Base-by-base conservation (phyloP, 35 echinoderm and acorn worm genomes). In the Ophiothrix spiculata region DNA sequence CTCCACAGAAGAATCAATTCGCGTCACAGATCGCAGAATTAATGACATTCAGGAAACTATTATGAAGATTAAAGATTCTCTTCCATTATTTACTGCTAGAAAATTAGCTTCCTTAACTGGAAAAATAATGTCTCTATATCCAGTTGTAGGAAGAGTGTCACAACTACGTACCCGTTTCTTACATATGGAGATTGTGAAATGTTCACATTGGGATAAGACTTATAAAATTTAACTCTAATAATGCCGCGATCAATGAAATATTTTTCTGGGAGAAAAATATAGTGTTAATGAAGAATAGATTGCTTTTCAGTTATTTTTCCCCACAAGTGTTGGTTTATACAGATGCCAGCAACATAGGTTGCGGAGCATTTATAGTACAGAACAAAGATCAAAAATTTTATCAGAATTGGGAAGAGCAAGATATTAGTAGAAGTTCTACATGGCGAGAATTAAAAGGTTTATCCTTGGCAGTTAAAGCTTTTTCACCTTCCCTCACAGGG, bases 371-470 rank as follows among this genome's bases (percentile, higher is more conserved):
- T 8, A 54, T 21, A 8, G 45, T 21, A 54, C 45, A 54, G 45
- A 11, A 21, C 45, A 21, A 21, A 11, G 45, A 21, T 8, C 8
- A 11, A 21, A 54, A 54, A 21, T 54, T 54, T 54, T 8, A 11
- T 17, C 37, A 75, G 29, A 75, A 38, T 33, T 32, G 56, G 82
- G 87, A 78, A 33, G 56, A 28, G 17, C 1, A 76, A 33, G 23
- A 21, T 39, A 42, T 34, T 76, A 29, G 31, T 3, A 45, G 81
- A 77, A 77, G 87, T 40, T 90, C 79, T 35, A 90, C 87, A 64
- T 90, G 80, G 87, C 45, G 45, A 54, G 45, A 54, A 21, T 54
- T 54, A 21, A 54, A 54, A 54, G 45, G 45, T 21, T 8, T 54
- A 40, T 32, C 36, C 56, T 29, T 74, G n/a, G 41, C 79, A 38